Percentiles rank a stretch among this genome's conserved stretches.
phyloP scores from a whole-genome alignment of 37 sponge, comb jelly and placozoan genomes.

The Ianthella basta region DNA sequence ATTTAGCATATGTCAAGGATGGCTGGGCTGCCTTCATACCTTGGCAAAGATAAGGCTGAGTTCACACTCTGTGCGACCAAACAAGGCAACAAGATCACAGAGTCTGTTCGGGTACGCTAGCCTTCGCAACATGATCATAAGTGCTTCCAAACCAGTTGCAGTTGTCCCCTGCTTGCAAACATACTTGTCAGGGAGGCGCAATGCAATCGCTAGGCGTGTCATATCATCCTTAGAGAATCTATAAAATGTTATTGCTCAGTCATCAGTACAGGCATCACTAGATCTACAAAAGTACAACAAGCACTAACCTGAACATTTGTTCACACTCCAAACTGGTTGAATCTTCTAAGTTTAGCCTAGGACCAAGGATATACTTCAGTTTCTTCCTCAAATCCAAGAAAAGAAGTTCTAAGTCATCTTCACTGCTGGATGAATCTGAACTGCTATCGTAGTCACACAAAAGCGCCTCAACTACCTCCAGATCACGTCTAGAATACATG shows the following conservation, averaged over 20 bases:
- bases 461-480: neutral
- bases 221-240: constrained; percentile 23
- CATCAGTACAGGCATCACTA: too few species aligned
- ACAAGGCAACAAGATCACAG: constrained; percentile 20
- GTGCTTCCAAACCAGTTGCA: constrained; percentile 24
- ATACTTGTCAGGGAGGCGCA: constrained; percentile 6
- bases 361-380: neutral
- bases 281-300: too few species aligned
- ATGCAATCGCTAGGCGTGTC: constrained; percentile 8
- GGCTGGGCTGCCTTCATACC: too few species aligned
- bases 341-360: constrained; percentile 1
- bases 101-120: constrained; percentile 15
- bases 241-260: too few species aligned
- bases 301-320: constrained; percentile 20
- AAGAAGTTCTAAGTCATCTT: constrained; percentile 21
- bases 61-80: neutral
- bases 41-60: constrained; percentile 7
- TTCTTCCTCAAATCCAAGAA: neutral
- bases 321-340: constrained; percentile 15
- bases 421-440: neutral
- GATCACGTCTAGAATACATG: neutral
- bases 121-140: constrained; percentile 4
- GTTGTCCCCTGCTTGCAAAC: constrained; percentile 21
- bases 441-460: neutral
- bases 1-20: too few species aligned